These are phyloP conservation scores for Arenaria interpres DNA, from an alignment of 2,113 vertebrate genomes.

Conservation along the genomic window DNA sequence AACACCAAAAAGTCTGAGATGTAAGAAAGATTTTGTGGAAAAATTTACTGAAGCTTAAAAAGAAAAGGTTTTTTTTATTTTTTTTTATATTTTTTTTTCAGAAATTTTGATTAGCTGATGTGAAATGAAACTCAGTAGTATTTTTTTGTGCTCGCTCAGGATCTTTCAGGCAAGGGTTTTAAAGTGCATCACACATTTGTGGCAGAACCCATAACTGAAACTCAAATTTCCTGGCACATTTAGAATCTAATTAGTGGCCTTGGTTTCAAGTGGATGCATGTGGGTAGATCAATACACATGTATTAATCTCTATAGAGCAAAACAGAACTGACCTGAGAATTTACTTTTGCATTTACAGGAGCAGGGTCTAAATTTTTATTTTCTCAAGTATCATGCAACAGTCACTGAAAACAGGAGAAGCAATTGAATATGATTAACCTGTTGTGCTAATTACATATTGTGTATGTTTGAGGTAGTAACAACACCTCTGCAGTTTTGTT, in stretches of 20 bases:
- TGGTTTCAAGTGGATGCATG: conserved; percentile 1
- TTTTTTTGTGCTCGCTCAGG: not conserved
- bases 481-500: not conserved
- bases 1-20: fast-evolving
- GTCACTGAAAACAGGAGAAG: not conserved
- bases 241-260: conserved; percentile 8
- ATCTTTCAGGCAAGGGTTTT: not conserved
- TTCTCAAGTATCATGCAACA: not conserved
- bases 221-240: not conserved
- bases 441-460: not conserved
- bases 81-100: not conserved
- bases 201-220: not conserved
- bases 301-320: not conserved
- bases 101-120: not conserved
- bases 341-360: not conserved
- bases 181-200: not conserved
- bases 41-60: not conserved
- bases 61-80: not conserved
- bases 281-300: not conserved
- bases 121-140: not conserved
- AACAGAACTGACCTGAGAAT: not conserved
- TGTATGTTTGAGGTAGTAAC: not conserved
- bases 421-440: not conserved
- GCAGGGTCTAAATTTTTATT: not conserved
- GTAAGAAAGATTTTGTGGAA: not conserved